Percentiles rank a stretch among this genome's conserved stretches.
These are phyloP conservation scores for Druceiella hillmani DNA, from an alignment of 2,888 invertebrate genomes.

Conservation along the genomic window DNA sequence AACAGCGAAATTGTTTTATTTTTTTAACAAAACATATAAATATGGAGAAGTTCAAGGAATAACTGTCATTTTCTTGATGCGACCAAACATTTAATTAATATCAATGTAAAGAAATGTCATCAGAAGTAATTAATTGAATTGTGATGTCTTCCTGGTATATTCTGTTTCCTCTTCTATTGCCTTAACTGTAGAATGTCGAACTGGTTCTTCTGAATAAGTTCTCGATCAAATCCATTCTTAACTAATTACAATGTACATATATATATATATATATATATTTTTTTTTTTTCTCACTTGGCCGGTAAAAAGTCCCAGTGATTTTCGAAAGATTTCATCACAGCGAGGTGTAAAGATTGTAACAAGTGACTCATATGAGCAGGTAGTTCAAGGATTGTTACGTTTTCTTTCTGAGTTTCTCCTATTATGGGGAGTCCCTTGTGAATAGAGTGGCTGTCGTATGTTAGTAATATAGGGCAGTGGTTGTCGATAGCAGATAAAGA, in stretches of 20 bases:
- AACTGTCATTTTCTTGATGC: too few species aligned
- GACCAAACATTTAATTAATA: too few species aligned
- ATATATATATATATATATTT: conserved; percentile 21
- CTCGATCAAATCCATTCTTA: conserved; percentile 24
- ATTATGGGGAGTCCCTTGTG: conserved; percentile 24
- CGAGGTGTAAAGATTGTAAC: conserved; percentile 23
- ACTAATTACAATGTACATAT: conserved; percentile 26
- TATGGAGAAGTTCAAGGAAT: too few species aligned
- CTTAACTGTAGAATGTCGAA: conserved; percentile 16
- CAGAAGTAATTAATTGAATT: too few species aligned
- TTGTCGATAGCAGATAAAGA: conserved; percentile 15
- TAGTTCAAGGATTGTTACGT: conserved; percentile 23
- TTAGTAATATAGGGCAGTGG: conserved; percentile 24
- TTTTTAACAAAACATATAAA: too few species aligned
- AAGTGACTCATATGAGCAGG: conserved; percentile 24
- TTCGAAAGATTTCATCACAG: conserved; percentile 27
- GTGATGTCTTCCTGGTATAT: too few species aligned
- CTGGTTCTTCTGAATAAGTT: conserved; percentile 16
- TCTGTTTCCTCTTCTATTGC: too few species aligned
- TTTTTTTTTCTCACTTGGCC: conserved; percentile 24
- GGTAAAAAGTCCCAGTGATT: conserved; percentile 23
- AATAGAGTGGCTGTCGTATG: conserved; percentile 27
- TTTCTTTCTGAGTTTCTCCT: conserved; percentile 18
- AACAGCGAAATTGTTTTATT: too few species aligned
- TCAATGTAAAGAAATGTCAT: too few species aligned